Evolutionary conservation across 2,888 invertebrate species (phyloP).

Genomic region (Muschampia plurimacula): DNA sequence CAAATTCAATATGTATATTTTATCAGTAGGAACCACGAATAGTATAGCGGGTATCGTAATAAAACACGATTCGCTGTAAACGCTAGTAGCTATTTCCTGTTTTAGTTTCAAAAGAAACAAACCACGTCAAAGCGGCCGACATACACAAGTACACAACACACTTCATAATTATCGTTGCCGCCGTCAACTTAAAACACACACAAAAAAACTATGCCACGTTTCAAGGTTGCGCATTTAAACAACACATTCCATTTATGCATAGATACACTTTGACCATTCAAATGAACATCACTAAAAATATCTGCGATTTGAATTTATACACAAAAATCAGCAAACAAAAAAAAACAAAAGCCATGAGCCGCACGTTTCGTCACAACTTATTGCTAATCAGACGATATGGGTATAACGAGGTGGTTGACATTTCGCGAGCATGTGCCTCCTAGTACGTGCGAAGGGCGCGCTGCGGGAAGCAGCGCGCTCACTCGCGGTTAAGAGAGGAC

Average conservation of each 20-base stretch:
- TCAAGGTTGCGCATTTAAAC: slow-evolving; percentile 74
- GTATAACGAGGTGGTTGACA: slow-evolving; percentile 73
- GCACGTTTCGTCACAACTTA: slow-evolving; percentile 72
- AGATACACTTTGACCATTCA: slow-evolving; percentile 42
- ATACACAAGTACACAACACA: slow-evolving; percentile 54
- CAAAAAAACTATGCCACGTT: slow-evolving; percentile 58
- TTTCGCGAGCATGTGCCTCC: slow-evolving; percentile 77
- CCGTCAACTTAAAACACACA: slow-evolving; percentile 54
- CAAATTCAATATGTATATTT: slow-evolving; percentile 64
- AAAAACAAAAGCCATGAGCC: slow-evolving; percentile 40
- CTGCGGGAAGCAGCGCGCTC: slow-evolving; percentile 82
- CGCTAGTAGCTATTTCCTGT: slow-evolving; percentile 63
- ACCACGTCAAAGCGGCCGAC: slow-evolving; percentile 55
- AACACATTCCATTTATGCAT: slow-evolving; percentile 73
- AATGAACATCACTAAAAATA: slow-evolving; percentile 34
- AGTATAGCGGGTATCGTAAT: slow-evolving; percentile 43
- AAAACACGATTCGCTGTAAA: slow-evolving; percentile 58
- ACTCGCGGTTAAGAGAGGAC: slow-evolving; percentile 80
- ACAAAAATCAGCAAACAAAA: slow-evolving; percentile 17
- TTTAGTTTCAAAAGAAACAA: slow-evolving; percentile 59
- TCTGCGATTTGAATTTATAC: not conserved
- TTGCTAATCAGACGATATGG: slow-evolving; percentile 72
- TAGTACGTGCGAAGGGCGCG: slow-evolving; percentile 70
- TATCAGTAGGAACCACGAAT: slow-evolving; percentile 55
- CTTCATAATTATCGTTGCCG: slow-evolving; percentile 61